Percentiles rank a stretch among this genome's conserved stretches.
Evolutionary conservation across 2,113 vertebrate species (phyloP).

Genomic region (Perca fluviatilis): DNA sequence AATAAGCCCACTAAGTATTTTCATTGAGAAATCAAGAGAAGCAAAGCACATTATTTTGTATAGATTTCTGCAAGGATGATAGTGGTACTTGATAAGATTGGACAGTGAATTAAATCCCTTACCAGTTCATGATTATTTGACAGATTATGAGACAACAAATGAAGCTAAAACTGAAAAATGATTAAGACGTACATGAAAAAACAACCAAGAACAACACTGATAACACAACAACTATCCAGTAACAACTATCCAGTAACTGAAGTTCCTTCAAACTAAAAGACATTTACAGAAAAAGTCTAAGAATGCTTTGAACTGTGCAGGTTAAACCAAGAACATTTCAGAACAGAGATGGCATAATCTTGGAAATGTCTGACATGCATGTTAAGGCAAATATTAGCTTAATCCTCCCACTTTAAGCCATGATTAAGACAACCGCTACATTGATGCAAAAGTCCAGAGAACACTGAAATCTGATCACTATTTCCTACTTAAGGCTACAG

Average conservation of each 20-base stretch:
- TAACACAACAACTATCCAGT: constrained; percentile 39
- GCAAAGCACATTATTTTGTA: constrained; percentile 21
- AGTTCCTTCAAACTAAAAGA: constrained; percentile 63
- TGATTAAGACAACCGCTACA: constrained; percentile 66
- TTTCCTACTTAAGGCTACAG: constrained; percentile 36
- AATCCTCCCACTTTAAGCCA: constrained; percentile 50
- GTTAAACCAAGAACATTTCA: constrained; percentile 36
- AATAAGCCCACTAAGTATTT: background rate
- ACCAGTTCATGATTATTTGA: constrained; percentile 56
- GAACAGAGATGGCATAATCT: constrained; percentile 17
- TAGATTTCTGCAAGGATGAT: constrained; percentile 39
- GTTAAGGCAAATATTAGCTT: constrained; percentile 69
- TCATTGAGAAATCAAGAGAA: constrained; percentile 26
- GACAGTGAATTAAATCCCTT: constrained; percentile 20
- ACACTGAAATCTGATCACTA: constrained; percentile 37
- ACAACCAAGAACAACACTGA: constrained; percentile 34
- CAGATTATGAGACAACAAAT: constrained; percentile 35
- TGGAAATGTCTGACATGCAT: constrained; percentile 61
- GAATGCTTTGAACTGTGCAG: constrained; percentile 27
- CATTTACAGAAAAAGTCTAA: constrained; percentile 40
- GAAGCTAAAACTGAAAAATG: constrained; percentile 35
- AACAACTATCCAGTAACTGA: constrained; percentile 60
- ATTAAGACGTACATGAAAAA: constrained; percentile 33
- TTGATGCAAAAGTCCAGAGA: constrained; percentile 44
- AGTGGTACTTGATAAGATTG: constrained; percentile 36